phyloP scores from a whole-genome alignment of 2,113 vertebrate genomes.

The Corvus cornix region DNA sequence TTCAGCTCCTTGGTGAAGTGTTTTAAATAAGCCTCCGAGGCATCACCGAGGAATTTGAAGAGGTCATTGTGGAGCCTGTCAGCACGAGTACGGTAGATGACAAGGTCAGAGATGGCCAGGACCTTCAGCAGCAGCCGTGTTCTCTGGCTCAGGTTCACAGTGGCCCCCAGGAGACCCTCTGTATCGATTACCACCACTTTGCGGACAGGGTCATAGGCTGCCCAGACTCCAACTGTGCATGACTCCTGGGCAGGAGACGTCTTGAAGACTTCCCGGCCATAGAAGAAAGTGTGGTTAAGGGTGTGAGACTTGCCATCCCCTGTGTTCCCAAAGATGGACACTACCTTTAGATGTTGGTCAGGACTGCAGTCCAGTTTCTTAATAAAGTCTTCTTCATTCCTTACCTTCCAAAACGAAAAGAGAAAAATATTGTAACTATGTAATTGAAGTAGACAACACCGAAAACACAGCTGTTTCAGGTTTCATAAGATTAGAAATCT shows the following conservation, averaged over 20 bases:
- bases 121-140: constrained; percentile 96
- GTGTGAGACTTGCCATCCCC: constrained; percentile 98
- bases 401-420: constrained; percentile 78
- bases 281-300: constrained; percentile 97
- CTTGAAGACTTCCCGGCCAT: constrained; percentile 95
- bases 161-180: constrained; percentile 93
- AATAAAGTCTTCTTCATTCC: constrained; percentile 91
- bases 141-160: constrained; percentile 92
- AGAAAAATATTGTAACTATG: not conserved
- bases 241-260: constrained; percentile 96
- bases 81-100: constrained; percentile 96
- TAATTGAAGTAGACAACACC: not conserved
- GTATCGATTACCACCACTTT: constrained; percentile 93
- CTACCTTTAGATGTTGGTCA: constrained; percentile 95
- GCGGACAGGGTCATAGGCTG: constrained; percentile 91
- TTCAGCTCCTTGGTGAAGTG: constrained; percentile 96
- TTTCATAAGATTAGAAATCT: not conserved
- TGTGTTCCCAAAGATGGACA: constrained; percentile 98
- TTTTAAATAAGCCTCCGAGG: constrained; percentile 96
- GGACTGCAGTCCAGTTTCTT: constrained; percentile 85
- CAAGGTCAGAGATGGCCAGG: constrained; percentile 92
- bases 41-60: constrained; percentile 98
- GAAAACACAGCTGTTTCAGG: not conserved
- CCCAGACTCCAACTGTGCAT: constrained; percentile 97
- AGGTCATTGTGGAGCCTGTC: constrained; percentile 98